These are phyloP conservation scores for Gallinago undulata DNA, from an alignment of 2,113 vertebrate species.

Conservation along the genomic window DNA sequence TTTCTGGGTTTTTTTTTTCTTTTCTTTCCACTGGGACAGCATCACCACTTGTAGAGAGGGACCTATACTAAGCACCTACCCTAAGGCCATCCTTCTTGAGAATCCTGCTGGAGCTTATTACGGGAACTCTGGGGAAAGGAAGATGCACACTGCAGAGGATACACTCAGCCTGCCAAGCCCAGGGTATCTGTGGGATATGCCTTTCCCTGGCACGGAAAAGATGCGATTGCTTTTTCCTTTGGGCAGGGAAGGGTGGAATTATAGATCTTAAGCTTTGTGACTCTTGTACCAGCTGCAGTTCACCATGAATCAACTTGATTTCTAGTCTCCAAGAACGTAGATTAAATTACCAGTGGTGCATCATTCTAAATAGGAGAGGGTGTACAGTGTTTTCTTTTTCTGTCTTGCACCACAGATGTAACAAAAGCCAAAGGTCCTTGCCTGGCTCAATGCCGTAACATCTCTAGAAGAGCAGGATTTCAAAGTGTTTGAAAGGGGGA, in stretches of 20 bases:
- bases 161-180: neutral
- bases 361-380: neutral
- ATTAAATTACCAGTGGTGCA: neutral
- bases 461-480: neutral
- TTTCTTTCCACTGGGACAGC: neutral
- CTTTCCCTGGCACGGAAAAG: neutral
- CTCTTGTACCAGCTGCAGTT: neutral
- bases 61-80: neutral
- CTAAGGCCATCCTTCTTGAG: neutral
- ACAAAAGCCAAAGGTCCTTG: neutral
- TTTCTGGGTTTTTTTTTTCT: neutral
- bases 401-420: neutral
- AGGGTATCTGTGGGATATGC: neutral
- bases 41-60: neutral
- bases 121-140: neutral
- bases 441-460: neutral
- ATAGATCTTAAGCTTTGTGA: neutral
- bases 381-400: neutral
- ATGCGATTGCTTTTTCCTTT: neutral
- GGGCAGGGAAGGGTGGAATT: neutral
- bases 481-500: neutral
- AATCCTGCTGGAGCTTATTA: neutral
- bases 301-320: neutral
- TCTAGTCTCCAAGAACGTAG: neutral
- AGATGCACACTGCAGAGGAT: neutral